Percentiles rank a stretch among this genome's conserved stretches.
Evolutionary conservation across 1,140 invertebrate species (phyloP).

Genomic region (Trichonephila clavata): DNA sequence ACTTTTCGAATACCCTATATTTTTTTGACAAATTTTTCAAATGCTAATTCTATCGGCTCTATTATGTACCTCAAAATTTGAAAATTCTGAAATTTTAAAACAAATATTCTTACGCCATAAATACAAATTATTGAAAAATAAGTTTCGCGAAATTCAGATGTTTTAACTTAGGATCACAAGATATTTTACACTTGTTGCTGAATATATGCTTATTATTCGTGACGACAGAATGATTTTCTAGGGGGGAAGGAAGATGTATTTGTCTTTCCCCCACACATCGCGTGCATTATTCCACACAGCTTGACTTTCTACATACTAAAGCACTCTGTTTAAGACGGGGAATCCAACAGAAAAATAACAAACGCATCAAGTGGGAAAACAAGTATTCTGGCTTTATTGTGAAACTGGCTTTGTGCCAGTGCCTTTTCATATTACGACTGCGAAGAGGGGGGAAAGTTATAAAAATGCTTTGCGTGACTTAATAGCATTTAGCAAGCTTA

Average conservation of each 20-base stretch:
- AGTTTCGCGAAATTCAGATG: too few species aligned
- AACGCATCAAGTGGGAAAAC: neutral
- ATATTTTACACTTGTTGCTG: conserved; percentile 2
- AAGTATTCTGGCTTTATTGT: neutral
- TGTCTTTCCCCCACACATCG: neutral
- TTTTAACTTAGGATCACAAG: neutral
- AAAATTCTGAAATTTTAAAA: too few species aligned
- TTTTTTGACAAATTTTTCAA: too few species aligned
- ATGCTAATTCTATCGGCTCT: too few species aligned
- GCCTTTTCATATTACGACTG: neutral
- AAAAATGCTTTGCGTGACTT: conserved; percentile 2
- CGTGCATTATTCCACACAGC: neutral
- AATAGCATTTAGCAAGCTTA: neutral
- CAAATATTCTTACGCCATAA: too few species aligned
- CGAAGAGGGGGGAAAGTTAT: neutral
- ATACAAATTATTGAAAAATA: too few species aligned
- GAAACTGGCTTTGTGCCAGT: neutral
- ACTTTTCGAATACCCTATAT: too few species aligned
- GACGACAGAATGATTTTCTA: neutral
- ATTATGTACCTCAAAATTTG: too few species aligned
- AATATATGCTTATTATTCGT: neutral
- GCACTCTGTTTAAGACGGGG: neutral
- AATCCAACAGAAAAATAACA: neutral
- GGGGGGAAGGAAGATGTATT: neutral
- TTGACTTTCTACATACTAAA: neutral